A percentile compares a stretch with the other conserved stretches of the same genome.
Evolutionary conservation across 2,888 invertebrate genomes (phyloP).

Genomic region (Cylloceria caligata): DNA sequence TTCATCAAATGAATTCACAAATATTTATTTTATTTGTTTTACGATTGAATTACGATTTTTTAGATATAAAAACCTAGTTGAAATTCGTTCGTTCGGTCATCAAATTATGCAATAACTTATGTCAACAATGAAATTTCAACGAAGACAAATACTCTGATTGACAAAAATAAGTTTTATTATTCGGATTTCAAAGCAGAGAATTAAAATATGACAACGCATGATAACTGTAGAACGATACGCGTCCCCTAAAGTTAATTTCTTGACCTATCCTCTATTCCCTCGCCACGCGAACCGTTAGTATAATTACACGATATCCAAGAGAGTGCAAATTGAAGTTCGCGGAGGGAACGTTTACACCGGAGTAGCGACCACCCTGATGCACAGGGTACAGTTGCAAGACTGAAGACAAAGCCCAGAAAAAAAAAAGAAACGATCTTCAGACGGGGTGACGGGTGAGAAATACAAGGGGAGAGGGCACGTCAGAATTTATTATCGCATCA

Average conservation of each 20-base stretch:
- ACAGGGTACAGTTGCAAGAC: slow-evolving; percentile 24
- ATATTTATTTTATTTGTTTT: slow-evolving; percentile 18
- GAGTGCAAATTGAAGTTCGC: slow-evolving; percentile 13
- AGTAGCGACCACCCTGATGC: slow-evolving; percentile 57
- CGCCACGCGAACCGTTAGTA: slow-evolving; percentile 14
- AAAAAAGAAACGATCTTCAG: slow-evolving; percentile 37
- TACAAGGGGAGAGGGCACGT: slow-evolving; percentile 62
- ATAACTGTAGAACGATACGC: no score
- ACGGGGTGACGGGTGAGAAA: slow-evolving; percentile 58
- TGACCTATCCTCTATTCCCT: background rate
- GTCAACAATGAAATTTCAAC: background rate
- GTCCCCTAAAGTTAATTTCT: background rate
- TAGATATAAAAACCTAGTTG: no score
- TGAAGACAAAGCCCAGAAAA: slow-evolving; percentile 19
- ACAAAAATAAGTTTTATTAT: background rate
- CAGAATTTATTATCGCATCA: slow-evolving; percentile 69
- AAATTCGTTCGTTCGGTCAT: no score
- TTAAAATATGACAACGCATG: background rate
- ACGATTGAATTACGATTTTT: background rate
- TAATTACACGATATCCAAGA: slow-evolving; percentile 22
- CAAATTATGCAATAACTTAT: no score
- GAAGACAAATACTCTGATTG: background rate
- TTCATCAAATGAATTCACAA: background rate
- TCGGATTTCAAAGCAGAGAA: background rate
- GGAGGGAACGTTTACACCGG: slow-evolving; percentile 26